Conservation (phyloP, 64 coral and sea anemone species). For the Stylophora pistillata region DNA sequence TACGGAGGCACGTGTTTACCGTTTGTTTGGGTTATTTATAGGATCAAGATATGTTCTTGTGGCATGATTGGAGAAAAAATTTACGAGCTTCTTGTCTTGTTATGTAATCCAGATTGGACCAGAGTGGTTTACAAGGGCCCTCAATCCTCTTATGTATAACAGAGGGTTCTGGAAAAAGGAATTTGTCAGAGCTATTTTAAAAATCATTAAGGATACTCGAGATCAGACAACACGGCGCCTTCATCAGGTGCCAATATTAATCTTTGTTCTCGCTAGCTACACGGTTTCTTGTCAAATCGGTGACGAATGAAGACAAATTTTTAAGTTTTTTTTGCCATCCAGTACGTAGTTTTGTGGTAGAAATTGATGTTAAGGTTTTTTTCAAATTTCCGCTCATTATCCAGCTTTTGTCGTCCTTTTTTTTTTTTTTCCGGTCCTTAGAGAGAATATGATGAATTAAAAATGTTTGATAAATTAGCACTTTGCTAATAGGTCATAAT, state of each 20-base stretch:
- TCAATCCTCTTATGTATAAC: constrained; percentile 13
- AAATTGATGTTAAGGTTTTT: not conserved
- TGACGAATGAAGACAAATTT: not conserved
- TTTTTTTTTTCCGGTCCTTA: not conserved
- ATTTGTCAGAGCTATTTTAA: constrained; percentile 21
- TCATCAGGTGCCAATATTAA: constrained; percentile 11
- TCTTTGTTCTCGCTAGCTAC: constrained; percentile 5
- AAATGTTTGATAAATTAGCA: constrained; percentile 39
- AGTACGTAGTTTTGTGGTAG: not conserved
- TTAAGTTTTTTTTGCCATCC: not conserved
- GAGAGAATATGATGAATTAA: not conserved
- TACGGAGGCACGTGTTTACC: not conserved
- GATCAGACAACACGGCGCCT: constrained; percentile 16
- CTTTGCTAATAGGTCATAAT: constrained; percentile 26
- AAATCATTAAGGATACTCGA: constrained; percentile 18
- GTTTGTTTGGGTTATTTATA: not conserved
- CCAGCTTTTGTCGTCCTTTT: not conserved
- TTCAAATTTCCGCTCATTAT: not conserved
- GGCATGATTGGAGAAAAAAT: not conserved
- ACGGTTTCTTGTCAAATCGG: not conserved
- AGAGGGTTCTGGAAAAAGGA: constrained; percentile 9
- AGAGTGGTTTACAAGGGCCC: not conserved
- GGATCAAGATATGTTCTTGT: not conserved
- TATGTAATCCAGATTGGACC: constrained; percentile 15
- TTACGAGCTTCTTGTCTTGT: not conserved